phyloP scores from a whole-genome alignment of 2,797 vertebrate species.

The Brachyrhaphis roseni region DNA sequence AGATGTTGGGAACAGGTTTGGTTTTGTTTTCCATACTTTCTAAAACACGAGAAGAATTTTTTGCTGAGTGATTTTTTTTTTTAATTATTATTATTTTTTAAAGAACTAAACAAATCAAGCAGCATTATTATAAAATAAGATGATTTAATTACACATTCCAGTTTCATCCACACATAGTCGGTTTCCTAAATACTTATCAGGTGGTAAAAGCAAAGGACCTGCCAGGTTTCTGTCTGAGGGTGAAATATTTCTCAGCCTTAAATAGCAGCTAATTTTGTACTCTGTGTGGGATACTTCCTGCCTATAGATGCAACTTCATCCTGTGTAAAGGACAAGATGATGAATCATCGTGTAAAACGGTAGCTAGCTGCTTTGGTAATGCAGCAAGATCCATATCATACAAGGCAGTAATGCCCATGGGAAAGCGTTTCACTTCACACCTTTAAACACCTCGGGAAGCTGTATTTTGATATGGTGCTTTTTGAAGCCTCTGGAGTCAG shows the following conservation, averaged over 20 bases:
- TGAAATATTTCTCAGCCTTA: constrained; percentile 34
- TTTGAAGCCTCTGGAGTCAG: neutral
- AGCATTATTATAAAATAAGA: neutral
- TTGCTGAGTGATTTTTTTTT: neutral
- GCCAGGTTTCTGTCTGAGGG: constrained; percentile 36
- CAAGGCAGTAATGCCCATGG: neutral
- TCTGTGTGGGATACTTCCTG: constrained; percentile 40
- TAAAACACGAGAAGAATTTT: neutral
- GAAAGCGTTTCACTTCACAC: neutral
- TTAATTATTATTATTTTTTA: no score
- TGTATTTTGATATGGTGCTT: constrained; percentile 4
- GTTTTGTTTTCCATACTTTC: neutral
- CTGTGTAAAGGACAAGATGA: constrained; percentile 28
- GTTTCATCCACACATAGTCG: neutral
- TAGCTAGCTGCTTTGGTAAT: constrained; percentile 22
- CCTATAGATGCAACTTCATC: constrained; percentile 7
- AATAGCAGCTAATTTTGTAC: constrained; percentile 22
- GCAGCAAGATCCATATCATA: constrained; percentile 22
- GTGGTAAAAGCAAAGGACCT: constrained; percentile 12
- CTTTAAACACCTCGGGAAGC: neutral
- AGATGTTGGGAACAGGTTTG: neutral
- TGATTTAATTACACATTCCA: neutral
- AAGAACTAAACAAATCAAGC: neutral
- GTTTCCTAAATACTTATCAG: constrained; percentile 1
- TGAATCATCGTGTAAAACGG: constrained; percentile 44